Evolutionary conservation across 2,113 vertebrate species (phyloP), one percentile per base, ranked within the genome.

Genomic region (Crypturellus undulatus): DNA sequence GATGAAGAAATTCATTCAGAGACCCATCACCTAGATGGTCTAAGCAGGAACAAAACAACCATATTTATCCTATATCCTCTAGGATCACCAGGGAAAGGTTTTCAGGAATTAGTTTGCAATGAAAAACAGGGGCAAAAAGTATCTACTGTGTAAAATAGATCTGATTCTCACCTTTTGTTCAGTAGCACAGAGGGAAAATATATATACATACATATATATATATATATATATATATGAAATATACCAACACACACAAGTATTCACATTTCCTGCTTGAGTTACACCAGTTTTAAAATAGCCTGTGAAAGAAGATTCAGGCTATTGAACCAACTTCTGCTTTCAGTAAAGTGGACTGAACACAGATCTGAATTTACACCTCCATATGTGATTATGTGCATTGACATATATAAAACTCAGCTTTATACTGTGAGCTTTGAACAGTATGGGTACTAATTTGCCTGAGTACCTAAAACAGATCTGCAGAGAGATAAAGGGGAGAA

Each of bases 321-420:
- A 8, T 43, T 43, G 84, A 79, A 90, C 42, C 68, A 78, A 52
- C 65, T 94, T 94, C 87, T 94, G 84, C 34, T 85, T 92, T 92
- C 68, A 67, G 51, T 51, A 18, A 54, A 82, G 60, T 58, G 22
- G 56, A 79, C 22, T 47, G 89, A 85, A 42, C 32, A 3, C 0
- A 14, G 25, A 81, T 34, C 49, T 88, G 64, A 54, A 40, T 60
- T 84, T 84, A 20, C 38, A 24, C 38, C 14, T 76, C 22, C 30
- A 4, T 2, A 20, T 47, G 56, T 34, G 28, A 11, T 72, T 76
- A 60, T 65, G 38, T 34, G 22, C 26, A 32, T 20, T 2, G 8
- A 79, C 28, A 2, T 0, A 7, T 10, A 18, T 16, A 77, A 69
- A 80, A 63, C 16, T 89, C 75, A 45, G 76, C 54, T 56, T 82